A percentile compares a stretch with the other conserved stretches of the same genome.
Evolutionary conservation across 2,888 invertebrate genomes (phyloP).

Genomic region (Dexiosoma caninum): DNA sequence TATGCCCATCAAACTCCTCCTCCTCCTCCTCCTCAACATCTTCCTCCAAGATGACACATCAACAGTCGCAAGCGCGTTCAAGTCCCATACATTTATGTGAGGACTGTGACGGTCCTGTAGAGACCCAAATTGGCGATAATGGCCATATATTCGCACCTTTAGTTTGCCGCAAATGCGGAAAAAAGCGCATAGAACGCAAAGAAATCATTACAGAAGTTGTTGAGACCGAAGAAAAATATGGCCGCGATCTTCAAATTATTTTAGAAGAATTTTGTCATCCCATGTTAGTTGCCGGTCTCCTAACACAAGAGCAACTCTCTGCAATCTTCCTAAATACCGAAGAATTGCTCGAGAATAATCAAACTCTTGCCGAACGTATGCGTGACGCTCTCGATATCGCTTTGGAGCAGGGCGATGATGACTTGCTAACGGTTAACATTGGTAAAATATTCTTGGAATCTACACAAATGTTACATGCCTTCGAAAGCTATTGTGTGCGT

Average conservation of each 20-base stretch:
- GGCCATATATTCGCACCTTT: conserved; percentile 87
- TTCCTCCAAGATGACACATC: background rate
- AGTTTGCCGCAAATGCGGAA: conserved; percentile 92
- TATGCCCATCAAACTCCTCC: conserved; percentile 42
- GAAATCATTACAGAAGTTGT: conserved; percentile 97
- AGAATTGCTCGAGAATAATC: conserved; percentile 92
- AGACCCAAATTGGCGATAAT: conserved; percentile 85
- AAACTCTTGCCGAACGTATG: conserved; percentile 90
- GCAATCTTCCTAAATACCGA: conserved; percentile 96
- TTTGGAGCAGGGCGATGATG: conserved; percentile 88
- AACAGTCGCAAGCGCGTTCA: conserved; percentile 79
- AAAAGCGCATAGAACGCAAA: conserved; percentile 92
- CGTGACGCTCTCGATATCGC: conserved; percentile 92
- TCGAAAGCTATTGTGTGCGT: conserved; percentile 95
- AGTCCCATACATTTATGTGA: conserved; percentile 86
- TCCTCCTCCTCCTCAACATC: conserved; percentile 66
- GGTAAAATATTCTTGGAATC: conserved; percentile 94
- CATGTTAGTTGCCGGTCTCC: conserved; percentile 93
- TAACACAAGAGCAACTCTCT: conserved; percentile 93
- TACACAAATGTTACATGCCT: conserved; percentile 94
- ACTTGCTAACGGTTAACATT: conserved; percentile 91
- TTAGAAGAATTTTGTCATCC: conserved; percentile 95
- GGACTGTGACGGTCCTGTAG: conserved; percentile 90
- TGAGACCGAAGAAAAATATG: conserved; percentile 97
- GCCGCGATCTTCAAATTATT: conserved; percentile 93